Conservation (phyloP, 2,888 invertebrate genomes). For the Eueremaeus valkanovi region DNA sequence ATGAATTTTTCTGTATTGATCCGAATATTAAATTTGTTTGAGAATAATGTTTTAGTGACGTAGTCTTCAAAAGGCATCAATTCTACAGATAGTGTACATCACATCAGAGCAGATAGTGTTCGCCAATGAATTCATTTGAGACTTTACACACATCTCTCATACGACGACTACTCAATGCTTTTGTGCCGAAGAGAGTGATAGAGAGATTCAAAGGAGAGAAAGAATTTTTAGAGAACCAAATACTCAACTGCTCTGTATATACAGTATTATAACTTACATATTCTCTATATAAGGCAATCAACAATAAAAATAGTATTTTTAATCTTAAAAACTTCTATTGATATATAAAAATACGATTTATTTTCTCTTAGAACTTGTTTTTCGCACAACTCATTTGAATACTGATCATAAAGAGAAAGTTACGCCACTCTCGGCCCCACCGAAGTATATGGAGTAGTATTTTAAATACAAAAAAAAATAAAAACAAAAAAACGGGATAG, state of each 20-base stretch:
- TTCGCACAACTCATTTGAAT: not conserved
- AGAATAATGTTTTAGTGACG: constrained; percentile 17
- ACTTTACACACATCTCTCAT: not conserved
- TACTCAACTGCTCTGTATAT: too few species aligned
- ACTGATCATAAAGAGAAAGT: not conserved
- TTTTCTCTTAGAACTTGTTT: not conserved
- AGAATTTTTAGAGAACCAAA: too few species aligned
- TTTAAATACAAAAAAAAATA: too few species aligned
- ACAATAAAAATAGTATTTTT: too few species aligned
- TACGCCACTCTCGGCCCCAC: constrained; percentile 20
- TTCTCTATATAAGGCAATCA: too few species aligned
- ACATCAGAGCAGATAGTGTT: not conserved
- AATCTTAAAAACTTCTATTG: too few species aligned
- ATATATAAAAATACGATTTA: not conserved
- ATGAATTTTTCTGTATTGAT: constrained; percentile 46
- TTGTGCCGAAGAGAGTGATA: not conserved
- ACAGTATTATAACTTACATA: too few species aligned
- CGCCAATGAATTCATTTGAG: constrained; percentile 17
- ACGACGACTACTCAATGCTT: not conserved
- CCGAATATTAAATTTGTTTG: constrained; percentile 46
- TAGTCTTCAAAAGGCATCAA: constrained; percentile 22
- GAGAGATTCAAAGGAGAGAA: too few species aligned
- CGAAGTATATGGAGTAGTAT: too few species aligned
- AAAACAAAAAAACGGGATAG: constrained; percentile 23
- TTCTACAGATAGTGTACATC: not conserved